Percentiles rank a stretch among this genome's conserved stretches.
Conservation (phyloP, 2,113 vertebrate species). For the Tapirus terrestris region DNA sequence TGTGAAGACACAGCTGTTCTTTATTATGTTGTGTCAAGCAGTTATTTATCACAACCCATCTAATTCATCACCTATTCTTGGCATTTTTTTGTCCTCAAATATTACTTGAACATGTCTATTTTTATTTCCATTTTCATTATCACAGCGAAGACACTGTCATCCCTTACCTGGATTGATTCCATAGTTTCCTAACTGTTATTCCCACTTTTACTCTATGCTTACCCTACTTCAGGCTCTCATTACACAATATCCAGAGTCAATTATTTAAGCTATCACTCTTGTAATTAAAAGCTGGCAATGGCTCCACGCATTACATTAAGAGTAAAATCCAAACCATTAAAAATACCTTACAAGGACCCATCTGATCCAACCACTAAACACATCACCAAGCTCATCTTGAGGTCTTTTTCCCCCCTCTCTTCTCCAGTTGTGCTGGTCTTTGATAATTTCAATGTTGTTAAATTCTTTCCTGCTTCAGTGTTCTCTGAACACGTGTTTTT, state of each 20-base stretch:
- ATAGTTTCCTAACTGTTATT: constrained; percentile 35
- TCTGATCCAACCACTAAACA: constrained; percentile 38
- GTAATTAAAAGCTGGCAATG: constrained; percentile 4
- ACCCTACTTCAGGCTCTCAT: constrained; percentile 15
- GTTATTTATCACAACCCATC: not conserved
- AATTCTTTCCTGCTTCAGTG: constrained; percentile 42
- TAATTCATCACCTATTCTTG: not conserved
- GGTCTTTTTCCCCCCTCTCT: not conserved
- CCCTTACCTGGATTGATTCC: not conserved
- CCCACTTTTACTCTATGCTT: not conserved
- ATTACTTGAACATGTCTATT: not conserved
- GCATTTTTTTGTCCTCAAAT: not conserved
- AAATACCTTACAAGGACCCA: constrained; percentile 29
- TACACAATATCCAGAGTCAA: constrained; percentile 4
- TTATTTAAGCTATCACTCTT: constrained; percentile 47
- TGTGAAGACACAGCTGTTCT: not conserved
- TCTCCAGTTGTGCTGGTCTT: constrained; percentile 35
- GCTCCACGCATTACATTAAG: not conserved
- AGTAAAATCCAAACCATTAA: constrained; percentile 64
- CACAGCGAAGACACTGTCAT: not conserved
- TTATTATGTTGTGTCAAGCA: not conserved
- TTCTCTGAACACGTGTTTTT: constrained; percentile 59
- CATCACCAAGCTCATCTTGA: constrained; percentile 21
- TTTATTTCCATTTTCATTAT: constrained; percentile 20
- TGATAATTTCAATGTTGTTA: constrained; percentile 71